Evolutionary conservation across 2,888 invertebrate species (phyloP).

Genomic region (Harmothoe impar): DNA sequence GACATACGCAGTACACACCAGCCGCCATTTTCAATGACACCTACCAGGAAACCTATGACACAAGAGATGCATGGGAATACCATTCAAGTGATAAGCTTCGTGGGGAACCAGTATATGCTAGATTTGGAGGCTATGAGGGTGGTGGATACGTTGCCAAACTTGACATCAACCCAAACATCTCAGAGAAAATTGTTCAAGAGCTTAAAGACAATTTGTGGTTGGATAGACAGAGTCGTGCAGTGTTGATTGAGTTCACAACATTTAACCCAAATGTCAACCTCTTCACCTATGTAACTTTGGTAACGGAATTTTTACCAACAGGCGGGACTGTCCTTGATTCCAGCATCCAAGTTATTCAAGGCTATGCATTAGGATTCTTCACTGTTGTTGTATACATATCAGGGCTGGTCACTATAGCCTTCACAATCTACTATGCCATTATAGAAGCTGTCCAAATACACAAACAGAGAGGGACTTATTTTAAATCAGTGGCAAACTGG

Average conservation of each 20-base stretch:
- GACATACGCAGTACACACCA: neutral
- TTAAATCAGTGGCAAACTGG: neutral
- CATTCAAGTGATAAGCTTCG: neutral
- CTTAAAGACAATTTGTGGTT: conserved; percentile 29
- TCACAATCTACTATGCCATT: conserved; percentile 11
- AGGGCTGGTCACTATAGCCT: neutral
- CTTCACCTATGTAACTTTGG: conserved; percentile 50
- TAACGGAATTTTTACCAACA: conserved; percentile 53
- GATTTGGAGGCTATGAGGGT: neutral
- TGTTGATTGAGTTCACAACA: conserved; percentile 55
- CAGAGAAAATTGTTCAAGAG: conserved; percentile 7
- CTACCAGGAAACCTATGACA: neutral
- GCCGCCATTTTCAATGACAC: conserved; percentile 21
- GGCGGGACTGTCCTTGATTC: conserved; percentile 22
- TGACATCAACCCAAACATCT: conserved; percentile 51
- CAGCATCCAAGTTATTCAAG: conserved; percentile 22
- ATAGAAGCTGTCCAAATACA: neutral
- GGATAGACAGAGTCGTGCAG: conserved; percentile 49
- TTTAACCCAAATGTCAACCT: conserved; percentile 62
- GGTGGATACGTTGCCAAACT: conserved; percentile 59
- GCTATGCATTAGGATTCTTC: conserved; percentile 28
- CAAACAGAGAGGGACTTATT: neutral
- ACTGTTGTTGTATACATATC: neutral
- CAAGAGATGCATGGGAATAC: neutral
- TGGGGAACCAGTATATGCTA: neutral